A percentile compares a stretch with the other conserved stretches of the same genome.
Evolutionary conservation across 2,888 invertebrate genomes (phyloP).

Genomic region (Heliconius sara): DNA sequence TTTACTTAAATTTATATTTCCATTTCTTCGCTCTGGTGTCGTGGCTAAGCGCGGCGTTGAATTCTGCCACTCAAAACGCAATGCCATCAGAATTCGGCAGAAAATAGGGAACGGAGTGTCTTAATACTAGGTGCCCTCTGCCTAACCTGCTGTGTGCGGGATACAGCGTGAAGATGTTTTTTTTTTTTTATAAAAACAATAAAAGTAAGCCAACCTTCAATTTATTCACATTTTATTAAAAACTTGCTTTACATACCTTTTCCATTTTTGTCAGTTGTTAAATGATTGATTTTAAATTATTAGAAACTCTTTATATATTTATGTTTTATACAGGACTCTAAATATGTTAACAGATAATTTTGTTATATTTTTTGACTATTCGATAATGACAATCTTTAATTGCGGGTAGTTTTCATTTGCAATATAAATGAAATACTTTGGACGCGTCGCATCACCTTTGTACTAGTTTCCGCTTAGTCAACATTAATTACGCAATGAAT

Average conservation of each 20-base stretch:
- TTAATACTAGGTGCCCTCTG: no score
- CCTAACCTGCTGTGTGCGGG: no score
- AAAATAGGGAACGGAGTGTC: no score
- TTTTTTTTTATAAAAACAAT: no score
- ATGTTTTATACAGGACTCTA: background rate
- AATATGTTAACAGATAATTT: background rate
- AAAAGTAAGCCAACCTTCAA: no score
- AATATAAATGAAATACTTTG: background rate
- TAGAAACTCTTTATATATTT: background rate
- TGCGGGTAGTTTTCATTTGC: constrained; percentile 8
- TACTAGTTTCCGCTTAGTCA: background rate
- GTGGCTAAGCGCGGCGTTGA: no score
- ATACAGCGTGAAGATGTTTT: no score
- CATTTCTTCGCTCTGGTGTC: no score
- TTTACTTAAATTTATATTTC: no score
- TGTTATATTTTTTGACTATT: background rate
- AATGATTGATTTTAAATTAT: background rate
- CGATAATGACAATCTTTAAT: background rate
- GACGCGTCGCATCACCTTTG: background rate
- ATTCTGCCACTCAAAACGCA: no score
- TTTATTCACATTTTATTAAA: background rate
- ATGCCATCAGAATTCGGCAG: no score
- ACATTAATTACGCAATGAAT: constrained; percentile 47
- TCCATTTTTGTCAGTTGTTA: background rate
- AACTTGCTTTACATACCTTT: background rate